Evolutionary conservation across 53 echinoderm and acorn worm genomes (phyloP), one percentile per base, ranked within the genome.

Genomic region (Zoroaster sp.): DNA sequence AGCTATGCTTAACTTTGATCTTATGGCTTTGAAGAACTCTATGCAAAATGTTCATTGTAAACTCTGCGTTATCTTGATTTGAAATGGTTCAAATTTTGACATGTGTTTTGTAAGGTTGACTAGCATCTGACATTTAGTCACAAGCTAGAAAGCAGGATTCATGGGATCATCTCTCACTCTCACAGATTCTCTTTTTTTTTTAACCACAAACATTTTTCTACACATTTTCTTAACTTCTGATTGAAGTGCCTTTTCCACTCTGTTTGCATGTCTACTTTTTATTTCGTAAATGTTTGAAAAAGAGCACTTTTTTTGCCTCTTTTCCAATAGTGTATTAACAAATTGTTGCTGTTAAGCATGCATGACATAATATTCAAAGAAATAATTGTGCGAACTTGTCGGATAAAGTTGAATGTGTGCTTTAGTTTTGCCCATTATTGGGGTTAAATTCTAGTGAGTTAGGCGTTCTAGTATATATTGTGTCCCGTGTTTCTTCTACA

Each of bases 401-500:
- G n/a, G n/a, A 59, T 59, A 66, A 81, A 81, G 35, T 41, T 81
- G 66, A 67, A 67, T 67, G 34, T 66, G 21, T 80, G 66, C 67
- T n/a, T 15, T 14, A 20, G 21, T 10, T 23, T 21, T 39, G 47
- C 28, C 13, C 30, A 42, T 37, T 66, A 13, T 17, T 31, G 35
- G 23, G 54, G 59, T 79, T 79, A 54, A 42, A 55, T 63, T 79
- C 79, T 55, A 4, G 59, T 59, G 53, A 45, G 40, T 81, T 66
- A 81, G 66, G 66, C 40, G 25, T 66, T 80, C 38, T 41, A 76
- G 76, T 76, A 47, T 47, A 76, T 76, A 23, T 81, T 81, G 81
- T 81, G 81, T 67, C 40, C 53, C 65, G 14, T 79, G 65, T 79
- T 67, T 81, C 66, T 40, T 66, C 81, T 81, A 81, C 81, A 66